phyloP scores from a whole-genome alignment of 1,140 invertebrate species.

The Cyclina sinensis region DNA sequence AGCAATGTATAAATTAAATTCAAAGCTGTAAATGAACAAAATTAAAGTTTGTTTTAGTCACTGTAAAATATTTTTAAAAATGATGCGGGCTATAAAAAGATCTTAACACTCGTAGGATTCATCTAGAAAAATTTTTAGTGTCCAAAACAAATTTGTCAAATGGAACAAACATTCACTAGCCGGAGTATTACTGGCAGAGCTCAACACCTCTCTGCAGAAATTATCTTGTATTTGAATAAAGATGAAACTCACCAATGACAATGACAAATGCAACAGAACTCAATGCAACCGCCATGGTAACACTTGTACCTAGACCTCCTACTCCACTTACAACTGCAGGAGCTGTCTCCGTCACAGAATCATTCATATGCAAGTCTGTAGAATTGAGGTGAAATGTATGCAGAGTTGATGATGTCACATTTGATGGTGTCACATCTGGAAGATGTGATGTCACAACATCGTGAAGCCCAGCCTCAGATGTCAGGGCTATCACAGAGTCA shows the following conservation, averaged over 20 bases:
- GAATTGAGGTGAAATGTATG: slow-evolving; percentile 40
- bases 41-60: no score
- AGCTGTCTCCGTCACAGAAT: background rate
- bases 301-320: slow-evolving; percentile 22
- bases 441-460: slow-evolving; percentile 7
- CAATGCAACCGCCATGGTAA: slow-evolving; percentile 50
- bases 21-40: background rate
- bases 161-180: no score
- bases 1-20: no score
- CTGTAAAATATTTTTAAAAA: no score
- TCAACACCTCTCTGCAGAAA: no score
- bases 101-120: no score
- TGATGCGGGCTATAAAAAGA: no score
- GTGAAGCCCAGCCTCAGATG: slow-evolving; percentile 4
- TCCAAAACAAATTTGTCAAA: no score
- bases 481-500: slow-evolving; percentile 30
- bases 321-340: background rate
- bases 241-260: slow-evolving; percentile 60
- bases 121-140: no score
- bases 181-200: no score
- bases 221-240: no score
- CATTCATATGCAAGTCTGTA: slow-evolving; percentile 44
- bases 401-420: slow-evolving; percentile 22
- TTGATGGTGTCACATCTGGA: background rate
- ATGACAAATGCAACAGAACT: slow-evolving; percentile 49